Conservation (phyloP, 2,113 vertebrate species). For the Nesogale talazaci region DNA sequence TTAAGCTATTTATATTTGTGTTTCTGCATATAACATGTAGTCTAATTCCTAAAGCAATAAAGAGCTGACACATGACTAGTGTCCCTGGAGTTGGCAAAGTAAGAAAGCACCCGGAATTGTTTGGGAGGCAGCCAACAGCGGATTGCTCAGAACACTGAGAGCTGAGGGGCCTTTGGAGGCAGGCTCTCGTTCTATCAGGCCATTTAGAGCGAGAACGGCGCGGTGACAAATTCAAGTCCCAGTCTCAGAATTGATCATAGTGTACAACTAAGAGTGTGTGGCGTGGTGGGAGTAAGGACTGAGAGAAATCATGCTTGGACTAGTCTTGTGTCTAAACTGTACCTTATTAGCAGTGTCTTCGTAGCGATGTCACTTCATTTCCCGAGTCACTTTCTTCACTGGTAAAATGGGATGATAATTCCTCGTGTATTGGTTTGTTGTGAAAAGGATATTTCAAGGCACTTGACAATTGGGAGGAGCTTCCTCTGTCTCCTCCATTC, state of each 20-base stretch:
- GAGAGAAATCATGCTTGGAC: neutral
- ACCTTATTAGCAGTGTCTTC: neutral
- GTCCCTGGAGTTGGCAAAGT: constrained; percentile 66
- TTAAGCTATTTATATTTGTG: constrained; percentile 59
- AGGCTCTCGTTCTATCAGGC: constrained; percentile 49
- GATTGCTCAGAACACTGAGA: constrained; percentile 41
- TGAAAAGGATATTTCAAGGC: constrained; percentile 36
- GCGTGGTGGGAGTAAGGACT: neutral
- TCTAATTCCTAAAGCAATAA: constrained; percentile 71
- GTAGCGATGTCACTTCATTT: neutral
- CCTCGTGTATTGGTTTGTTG: neutral
- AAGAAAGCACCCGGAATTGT: constrained; percentile 60
- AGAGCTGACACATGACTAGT: constrained; percentile 65
- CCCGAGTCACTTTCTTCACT: constrained; percentile 55
- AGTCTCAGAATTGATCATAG: constrained; percentile 9
- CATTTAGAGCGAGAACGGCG: neutral
- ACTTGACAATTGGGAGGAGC: constrained; percentile 18
- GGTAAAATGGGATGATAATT: constrained; percentile 47
- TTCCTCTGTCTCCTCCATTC: neutral
- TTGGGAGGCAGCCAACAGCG: constrained; percentile 68
- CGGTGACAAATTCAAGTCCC: constrained; percentile 28
- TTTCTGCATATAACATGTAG: constrained; percentile 59
- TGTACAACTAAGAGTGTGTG: neutral
- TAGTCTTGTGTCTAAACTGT: neutral
- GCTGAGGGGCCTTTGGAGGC: too few relatives aligned